Evolutionary conservation across 2,888 invertebrate genomes (phyloP).

Genomic region (Plagodis dolabraria): DNA sequence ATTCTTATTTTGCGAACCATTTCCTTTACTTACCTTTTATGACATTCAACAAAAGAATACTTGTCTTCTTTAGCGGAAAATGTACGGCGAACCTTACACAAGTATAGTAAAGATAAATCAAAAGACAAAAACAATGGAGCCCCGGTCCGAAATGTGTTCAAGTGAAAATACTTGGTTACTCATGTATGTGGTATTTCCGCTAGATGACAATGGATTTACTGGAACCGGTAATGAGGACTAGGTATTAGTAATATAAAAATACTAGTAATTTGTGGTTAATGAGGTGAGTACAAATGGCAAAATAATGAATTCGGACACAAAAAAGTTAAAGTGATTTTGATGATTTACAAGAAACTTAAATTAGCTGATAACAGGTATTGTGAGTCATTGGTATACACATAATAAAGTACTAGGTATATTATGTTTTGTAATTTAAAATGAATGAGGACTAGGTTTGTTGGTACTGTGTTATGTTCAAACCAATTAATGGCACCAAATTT

Average conservation of each 20-base stretch:
- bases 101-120: too few species aligned
- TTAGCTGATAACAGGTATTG: background rate
- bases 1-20: too few species aligned
- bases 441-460: too few species aligned
- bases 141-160: background rate
- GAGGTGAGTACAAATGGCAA: constrained; percentile 30
- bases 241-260: constrained; percentile 11
- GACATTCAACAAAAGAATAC: too few species aligned
- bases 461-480: too few species aligned
- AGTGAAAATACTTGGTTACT: constrained; percentile 8
- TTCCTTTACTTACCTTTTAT: too few species aligned
- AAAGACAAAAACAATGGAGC: too few species aligned
- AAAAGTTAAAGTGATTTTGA: background rate
- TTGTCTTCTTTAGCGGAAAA: too few species aligned
- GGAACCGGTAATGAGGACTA: constrained; percentile 24
- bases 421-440: too few species aligned
- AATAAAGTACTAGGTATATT: too few species aligned
- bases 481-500: too few species aligned
- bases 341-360: background rate
- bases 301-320: constrained; percentile 21
- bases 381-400: background rate
- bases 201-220: constrained; percentile 40
- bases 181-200: constrained; percentile 49
- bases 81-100: too few species aligned
- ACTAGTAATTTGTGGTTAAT: constrained; percentile 18